A percentile compares a stretch with the other conserved stretches of the same genome.
Conservation (phyloP, 2,888 invertebrate genomes). For the Drymonia ruficornis region DNA sequence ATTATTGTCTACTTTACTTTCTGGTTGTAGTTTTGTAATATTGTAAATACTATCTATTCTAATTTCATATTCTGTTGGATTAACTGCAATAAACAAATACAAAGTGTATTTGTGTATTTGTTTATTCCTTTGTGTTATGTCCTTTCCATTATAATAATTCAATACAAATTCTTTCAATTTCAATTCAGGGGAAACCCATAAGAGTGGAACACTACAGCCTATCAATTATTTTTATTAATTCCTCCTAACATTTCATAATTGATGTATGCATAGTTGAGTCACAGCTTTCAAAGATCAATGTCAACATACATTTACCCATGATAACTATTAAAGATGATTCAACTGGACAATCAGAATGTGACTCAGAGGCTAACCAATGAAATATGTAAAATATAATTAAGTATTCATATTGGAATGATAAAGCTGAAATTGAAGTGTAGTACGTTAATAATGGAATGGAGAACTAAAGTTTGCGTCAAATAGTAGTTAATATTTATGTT, state of each 20-base stretch:
- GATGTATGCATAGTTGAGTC: constrained; percentile 31
- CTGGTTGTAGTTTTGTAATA: too few relatives aligned
- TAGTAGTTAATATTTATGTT: too few relatives aligned
- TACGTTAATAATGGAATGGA: not conserved
- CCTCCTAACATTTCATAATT: not conserved
- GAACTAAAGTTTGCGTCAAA: too few relatives aligned
- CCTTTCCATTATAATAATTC: too few relatives aligned
- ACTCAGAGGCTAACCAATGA: constrained; percentile 28
- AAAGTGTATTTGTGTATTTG: too few relatives aligned
- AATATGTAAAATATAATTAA: constrained; percentile 14
- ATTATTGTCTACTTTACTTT: too few relatives aligned
- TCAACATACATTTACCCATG: constrained; percentile 37
- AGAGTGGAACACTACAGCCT: too few relatives aligned
- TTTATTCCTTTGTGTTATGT: too few relatives aligned
- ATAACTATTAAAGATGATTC: constrained; percentile 37
- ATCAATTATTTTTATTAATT: not conserved
- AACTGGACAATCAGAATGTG: constrained; percentile 40
- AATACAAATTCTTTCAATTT: too few relatives aligned
- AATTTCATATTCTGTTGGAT: too few relatives aligned
- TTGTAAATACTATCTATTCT: too few relatives aligned
- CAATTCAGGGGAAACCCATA: not conserved
- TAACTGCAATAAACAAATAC: too few relatives aligned
- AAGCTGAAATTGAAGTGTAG: constrained; percentile 68
- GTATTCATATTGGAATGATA: not conserved
- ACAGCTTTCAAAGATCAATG: constrained; percentile 44